Conservation (phyloP, 2,888 invertebrate genomes). For the Spisula solida region DNA sequence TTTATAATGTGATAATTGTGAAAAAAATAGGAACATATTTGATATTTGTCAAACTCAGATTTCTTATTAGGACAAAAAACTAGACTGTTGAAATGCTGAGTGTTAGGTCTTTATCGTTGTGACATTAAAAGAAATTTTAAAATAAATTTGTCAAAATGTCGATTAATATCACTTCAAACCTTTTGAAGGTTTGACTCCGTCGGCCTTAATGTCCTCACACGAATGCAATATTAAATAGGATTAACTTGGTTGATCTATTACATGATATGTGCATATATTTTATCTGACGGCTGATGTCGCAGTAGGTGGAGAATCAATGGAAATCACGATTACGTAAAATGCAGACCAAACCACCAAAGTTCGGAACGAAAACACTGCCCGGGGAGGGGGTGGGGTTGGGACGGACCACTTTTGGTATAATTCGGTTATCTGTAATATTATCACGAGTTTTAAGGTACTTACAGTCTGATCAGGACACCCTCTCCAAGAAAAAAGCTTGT, state of each 20-base stretch:
- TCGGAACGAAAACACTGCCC: no score
- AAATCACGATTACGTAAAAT: no score
- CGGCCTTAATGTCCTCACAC: neutral
- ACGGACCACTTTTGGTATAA: no score
- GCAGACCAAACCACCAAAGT: no score
- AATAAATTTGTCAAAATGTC: constrained; percentile 19
- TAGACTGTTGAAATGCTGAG: neutral
- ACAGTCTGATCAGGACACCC: no score
- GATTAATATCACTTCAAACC: constrained; percentile 20
- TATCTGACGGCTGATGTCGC: neutral
- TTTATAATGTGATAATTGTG: no score
- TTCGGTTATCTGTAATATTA: no score
- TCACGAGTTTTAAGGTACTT: no score
- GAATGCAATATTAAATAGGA: neutral
- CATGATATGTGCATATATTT: constrained; percentile 8
- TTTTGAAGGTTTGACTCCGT: neutral
- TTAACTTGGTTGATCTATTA: neutral
- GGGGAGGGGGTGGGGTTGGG: no score
- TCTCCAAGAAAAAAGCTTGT: no score
- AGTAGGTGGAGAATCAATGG: no score
- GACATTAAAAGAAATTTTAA: neutral
- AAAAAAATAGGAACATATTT: no score
- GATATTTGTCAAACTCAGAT: neutral
- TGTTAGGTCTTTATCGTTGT: neutral
- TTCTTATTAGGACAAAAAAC: neutral